Evolutionary conservation across 2,113 vertebrate species (phyloP).

Genomic region (Neolamprologus tretocephalus): DNA sequence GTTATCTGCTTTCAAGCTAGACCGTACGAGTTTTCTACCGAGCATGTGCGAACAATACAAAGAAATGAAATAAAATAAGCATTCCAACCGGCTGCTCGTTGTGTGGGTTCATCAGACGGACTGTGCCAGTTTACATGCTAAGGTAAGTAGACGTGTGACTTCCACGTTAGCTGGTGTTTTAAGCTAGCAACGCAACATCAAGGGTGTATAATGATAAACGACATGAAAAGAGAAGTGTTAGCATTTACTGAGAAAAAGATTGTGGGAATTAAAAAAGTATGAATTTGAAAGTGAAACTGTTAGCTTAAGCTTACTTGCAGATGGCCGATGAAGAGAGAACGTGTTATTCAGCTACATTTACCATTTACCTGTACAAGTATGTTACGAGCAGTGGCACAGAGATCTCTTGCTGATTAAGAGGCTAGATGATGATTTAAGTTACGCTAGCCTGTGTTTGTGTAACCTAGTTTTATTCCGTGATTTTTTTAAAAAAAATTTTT

Average conservation of each 20-base stretch:
- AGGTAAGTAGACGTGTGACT: conserved; percentile 32
- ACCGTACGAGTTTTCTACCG: background rate
- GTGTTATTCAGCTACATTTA: background rate
- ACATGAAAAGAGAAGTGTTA: background rate
- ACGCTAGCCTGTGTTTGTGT: accelerated
- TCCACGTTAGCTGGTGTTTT: background rate
- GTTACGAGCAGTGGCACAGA: background rate
- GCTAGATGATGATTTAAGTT: background rate
- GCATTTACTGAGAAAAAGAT: background rate
- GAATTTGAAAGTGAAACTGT: background rate
- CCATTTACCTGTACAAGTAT: background rate
- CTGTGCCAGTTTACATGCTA: background rate
- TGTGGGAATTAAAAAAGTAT: background rate
- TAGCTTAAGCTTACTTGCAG: background rate
- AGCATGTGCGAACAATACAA: background rate
- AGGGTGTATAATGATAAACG: background rate
- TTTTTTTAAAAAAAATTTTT: background rate
- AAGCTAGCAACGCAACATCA: conserved; percentile 4
- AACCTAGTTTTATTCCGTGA: background rate
- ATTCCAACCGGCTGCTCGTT: background rate
- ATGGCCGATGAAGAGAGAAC: background rate
- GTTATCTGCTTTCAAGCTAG: background rate
- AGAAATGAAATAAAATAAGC: background rate
- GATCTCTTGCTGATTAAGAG: background rate
- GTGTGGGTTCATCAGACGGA: background rate